A percentile compares a stretch with the other conserved stretches of the same genome.
phyloP scores from a whole-genome alignment of 2,113 vertebrate species.

The Corythornis madagascariensis region DNA sequence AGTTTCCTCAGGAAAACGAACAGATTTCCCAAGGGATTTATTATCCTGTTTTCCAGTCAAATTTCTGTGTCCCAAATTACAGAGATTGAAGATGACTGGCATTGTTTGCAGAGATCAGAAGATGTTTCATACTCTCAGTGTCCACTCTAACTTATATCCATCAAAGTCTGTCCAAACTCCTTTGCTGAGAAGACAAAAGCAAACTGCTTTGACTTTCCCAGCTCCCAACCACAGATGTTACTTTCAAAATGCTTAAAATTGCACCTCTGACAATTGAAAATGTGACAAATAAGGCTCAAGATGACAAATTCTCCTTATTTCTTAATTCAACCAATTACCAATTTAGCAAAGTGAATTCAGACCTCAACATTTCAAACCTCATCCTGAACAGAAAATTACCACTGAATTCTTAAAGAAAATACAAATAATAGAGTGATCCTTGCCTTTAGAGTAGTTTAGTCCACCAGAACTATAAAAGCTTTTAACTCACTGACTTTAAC shows the following conservation, averaged over 20 bases:
- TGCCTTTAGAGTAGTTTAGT: background rate
- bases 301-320: background rate
- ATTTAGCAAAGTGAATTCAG: background rate
- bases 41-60: background rate
- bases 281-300: background rate
- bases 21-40: background rate
- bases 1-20: background rate
- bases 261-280: background rate
- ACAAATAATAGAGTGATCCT: background rate
- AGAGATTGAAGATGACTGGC: background rate
- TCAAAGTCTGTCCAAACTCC: background rate
- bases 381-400: background rate
- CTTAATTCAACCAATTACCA: background rate
- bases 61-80: background rate
- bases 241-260: background rate
- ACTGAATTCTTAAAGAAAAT: background rate
- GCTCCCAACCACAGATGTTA: background rate
- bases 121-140: background rate
- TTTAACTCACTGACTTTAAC: background rate
- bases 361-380: background rate
- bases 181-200: background rate
- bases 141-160: background rate
- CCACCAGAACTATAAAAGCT: background rate
- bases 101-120: background rate
- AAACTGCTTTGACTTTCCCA: background rate